Conservation (phyloP, 2,888 invertebrate species). For the Agrotis exclamationis region DNA sequence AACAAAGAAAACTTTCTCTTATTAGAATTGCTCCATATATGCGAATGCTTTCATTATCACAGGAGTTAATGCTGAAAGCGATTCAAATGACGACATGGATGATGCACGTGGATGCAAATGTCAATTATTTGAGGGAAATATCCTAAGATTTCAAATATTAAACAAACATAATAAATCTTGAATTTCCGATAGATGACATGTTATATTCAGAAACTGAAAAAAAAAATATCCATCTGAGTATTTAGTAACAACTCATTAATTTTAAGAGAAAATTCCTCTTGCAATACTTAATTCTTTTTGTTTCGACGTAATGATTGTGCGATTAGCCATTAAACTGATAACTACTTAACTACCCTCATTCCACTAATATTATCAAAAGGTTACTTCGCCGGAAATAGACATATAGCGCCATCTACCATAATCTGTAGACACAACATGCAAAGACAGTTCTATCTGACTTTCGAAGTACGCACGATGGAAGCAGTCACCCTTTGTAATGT, state of each 20-base stretch:
- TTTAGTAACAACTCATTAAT: no score
- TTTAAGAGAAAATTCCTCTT: no score
- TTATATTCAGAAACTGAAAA: no score
- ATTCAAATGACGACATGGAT: no score
- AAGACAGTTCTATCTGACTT: conserved; percentile 14
- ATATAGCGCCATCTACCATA: conserved; percentile 51
- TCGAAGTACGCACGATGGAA: neutral
- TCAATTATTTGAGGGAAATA: no score
- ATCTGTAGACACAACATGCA: conserved; percentile 14
- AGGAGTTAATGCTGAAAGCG: no score
- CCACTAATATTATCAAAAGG: no score
- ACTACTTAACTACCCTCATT: conserved; percentile 4
- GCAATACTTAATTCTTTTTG: neutral
- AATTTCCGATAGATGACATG: neutral
- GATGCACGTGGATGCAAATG: no score
- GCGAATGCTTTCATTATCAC: no score
- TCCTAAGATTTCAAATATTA: no score
- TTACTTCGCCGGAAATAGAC: neutral
- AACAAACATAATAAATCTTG: no score
- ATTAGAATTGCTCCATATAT: neutral
- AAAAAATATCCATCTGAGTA: no score
- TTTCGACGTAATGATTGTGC: neutral
- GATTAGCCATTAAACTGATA: conserved; percentile 5
- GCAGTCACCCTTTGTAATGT: conserved; percentile 4
- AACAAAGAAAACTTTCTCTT: conserved; percentile 10